Evolutionary conservation across 2,888 invertebrate species (phyloP).

Genomic region (Monochamus alternatus): DNA sequence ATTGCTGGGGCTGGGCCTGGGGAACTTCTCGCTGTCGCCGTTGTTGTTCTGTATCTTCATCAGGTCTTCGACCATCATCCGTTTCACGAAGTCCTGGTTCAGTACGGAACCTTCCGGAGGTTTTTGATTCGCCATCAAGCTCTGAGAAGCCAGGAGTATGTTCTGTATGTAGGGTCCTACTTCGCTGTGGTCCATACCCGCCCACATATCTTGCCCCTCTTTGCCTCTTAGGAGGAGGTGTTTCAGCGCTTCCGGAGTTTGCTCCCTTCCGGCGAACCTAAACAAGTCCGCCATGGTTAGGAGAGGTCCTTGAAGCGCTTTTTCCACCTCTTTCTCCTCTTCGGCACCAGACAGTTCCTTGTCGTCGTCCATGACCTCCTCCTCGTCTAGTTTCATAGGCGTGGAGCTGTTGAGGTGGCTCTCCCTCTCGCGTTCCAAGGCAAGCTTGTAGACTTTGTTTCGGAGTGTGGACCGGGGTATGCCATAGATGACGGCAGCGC

Average conservation of each 20-base stretch:
- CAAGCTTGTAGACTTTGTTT: conserved; percentile 93
- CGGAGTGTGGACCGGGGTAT: conserved; percentile 96
- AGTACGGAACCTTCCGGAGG: conserved; percentile 67
- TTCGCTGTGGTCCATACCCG: conserved; percentile 64
- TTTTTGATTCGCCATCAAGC: conserved; percentile 62
- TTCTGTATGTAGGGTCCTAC: conserved; percentile 74
- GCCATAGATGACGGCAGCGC: conserved; percentile 96
- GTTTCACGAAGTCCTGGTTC: conserved; percentile 72
- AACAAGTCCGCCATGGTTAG: conserved; percentile 76
- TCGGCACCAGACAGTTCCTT: conserved; percentile 75
- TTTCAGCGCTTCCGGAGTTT: conserved; percentile 72
- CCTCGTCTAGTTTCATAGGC: conserved; percentile 69
- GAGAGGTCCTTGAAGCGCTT: conserved; percentile 74
- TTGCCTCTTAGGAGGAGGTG: conserved; percentile 72
- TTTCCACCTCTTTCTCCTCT: conserved; percentile 77
- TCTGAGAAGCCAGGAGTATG: conserved; percentile 70
- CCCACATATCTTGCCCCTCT: conserved; percentile 67
- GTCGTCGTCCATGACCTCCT: conserved; percentile 75
- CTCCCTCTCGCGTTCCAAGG: conserved; percentile 81
- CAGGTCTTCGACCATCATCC: conserved; percentile 74
- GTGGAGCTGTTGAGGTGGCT: conserved; percentile 72
- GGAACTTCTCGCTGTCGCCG: conserved; percentile 65
- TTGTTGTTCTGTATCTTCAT: conserved; percentile 65
- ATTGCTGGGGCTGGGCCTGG: conserved; percentile 69
- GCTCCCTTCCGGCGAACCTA: conserved; percentile 73